Conservation (phyloP, 2,797 vertebrate genomes). For the Micrastur ruficollis region DNA sequence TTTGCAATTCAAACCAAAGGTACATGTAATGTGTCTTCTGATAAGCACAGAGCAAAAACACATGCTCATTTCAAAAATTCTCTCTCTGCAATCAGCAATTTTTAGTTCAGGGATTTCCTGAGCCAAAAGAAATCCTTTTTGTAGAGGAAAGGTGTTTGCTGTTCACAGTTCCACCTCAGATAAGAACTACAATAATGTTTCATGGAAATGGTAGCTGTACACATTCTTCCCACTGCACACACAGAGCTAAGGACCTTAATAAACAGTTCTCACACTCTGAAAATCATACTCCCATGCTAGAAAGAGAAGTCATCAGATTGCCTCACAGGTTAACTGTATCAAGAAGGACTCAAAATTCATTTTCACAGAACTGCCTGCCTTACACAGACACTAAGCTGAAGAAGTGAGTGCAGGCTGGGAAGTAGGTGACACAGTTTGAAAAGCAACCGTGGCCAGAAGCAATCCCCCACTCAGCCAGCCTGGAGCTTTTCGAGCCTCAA, state of each 20-base stretch:
- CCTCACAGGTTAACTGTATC: not conserved
- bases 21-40: not conserved
- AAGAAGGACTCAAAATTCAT: not conserved
- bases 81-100: not conserved
- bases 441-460: not conserved
- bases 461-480: not conserved
- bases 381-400: not conserved
- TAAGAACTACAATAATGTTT: not conserved
- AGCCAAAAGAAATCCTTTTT: not conserved
- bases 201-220: not conserved
- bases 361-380: not conserved
- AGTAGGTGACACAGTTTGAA: not conserved
- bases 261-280: not conserved
- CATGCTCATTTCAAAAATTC: not conserved
- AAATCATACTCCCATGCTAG: not conserved
- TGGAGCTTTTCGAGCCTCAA: not conserved
- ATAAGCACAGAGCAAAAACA: not conserved
- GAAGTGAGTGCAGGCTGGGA: not conserved
- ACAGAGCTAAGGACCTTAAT: not conserved
- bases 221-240: not conserved
- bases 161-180: not conserved
- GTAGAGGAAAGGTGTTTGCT: not conserved
- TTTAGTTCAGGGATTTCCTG: not conserved
- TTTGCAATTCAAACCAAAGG: not conserved
- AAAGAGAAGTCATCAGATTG: not conserved